A percentile compares a stretch with the other conserved stretches of the same genome.
phyloP scores from a whole-genome alignment of 2,888 invertebrate genomes.

The Shargacucullia verbasci region DNA sequence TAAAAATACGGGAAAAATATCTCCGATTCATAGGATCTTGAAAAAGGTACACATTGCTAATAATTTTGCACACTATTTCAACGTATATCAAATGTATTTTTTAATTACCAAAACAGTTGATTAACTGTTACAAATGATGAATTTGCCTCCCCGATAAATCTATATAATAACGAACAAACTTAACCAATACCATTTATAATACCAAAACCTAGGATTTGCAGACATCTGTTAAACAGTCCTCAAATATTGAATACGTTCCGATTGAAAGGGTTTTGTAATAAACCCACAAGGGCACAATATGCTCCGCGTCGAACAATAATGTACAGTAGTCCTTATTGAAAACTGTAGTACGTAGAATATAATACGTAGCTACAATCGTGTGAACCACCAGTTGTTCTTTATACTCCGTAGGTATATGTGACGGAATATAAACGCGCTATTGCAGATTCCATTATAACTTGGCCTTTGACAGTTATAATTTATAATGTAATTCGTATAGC shows the following conservation, averaged over 20 bases:
- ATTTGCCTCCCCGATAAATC: too few relatives aligned
- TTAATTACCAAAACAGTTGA: too few relatives aligned
- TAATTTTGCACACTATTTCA: too few relatives aligned
- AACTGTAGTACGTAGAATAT: conserved; percentile 25
- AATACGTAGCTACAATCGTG: conserved; percentile 43
- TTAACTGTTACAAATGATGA: too few relatives aligned
- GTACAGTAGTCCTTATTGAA: conserved; percentile 42
- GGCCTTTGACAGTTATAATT: conserved; percentile 36
- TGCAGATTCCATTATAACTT: conserved; percentile 34
- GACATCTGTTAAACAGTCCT: background rate
- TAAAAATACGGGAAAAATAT: too few relatives aligned
- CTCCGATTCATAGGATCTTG: too few relatives aligned
- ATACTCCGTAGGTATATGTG: conserved; percentile 39
- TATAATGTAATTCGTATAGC: conserved; percentile 6
- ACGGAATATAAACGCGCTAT: conserved; percentile 53
- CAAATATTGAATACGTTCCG: conserved; percentile 26
- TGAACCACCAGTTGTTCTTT: conserved; percentile 56
- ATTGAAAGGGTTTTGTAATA: conserved; percentile 36
- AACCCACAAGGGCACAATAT: conserved; percentile 17
- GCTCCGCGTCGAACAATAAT: conserved; percentile 22
- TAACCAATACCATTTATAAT: background rate
- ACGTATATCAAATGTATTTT: too few relatives aligned
- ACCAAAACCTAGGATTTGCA: background rate
- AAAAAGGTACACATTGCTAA: too few relatives aligned
- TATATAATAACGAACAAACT: too few relatives aligned